Percentiles rank a stretch among this genome's conserved stretches.
Conservation (phyloP, 2,888 invertebrate genomes). For the Melanchra persicariae region DNA sequence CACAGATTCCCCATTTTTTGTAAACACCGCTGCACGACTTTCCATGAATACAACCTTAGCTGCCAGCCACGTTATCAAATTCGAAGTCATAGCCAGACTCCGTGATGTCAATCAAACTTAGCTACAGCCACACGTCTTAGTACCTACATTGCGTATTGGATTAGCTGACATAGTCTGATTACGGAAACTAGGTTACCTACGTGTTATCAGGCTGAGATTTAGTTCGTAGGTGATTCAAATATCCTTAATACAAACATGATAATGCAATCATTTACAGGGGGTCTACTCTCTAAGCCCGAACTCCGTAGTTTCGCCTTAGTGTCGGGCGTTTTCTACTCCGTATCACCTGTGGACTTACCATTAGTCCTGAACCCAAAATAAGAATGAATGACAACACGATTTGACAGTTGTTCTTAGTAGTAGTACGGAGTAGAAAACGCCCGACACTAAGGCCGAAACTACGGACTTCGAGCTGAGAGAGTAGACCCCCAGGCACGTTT, state of each 20-base stretch:
- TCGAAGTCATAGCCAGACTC: conserved; percentile 17
- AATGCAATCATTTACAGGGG: neutral
- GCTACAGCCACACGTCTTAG: neutral
- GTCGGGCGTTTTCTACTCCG: too few relatives aligned
- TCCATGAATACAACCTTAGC: neutral
- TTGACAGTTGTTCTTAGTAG: too few relatives aligned
- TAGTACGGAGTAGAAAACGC: too few relatives aligned
- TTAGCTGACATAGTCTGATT: conserved; percentile 3
- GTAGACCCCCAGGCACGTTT: too few relatives aligned
- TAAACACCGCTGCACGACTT: neutral
- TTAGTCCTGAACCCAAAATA: too few relatives aligned
- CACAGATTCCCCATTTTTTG: neutral
- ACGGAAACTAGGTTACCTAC: conserved; percentile 10
- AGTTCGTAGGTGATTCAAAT: neutral
- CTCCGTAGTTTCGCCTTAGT: too few relatives aligned
- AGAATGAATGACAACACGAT: too few relatives aligned
- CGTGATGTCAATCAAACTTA: conserved; percentile 28
- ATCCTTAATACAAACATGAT: neutral
- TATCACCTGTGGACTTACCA: too few relatives aligned
- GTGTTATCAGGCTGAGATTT: neutral
- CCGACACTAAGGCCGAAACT: too few relatives aligned
- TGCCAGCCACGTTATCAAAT: neutral
- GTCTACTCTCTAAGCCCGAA: too few relatives aligned
- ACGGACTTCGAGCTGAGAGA: too few relatives aligned
- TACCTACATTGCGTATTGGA: conserved; percentile 10